A percentile compares a stretch with the other conserved stretches of the same genome.
These are phyloP conservation scores for Thomomys bottae DNA, from an alignment of 2,113 vertebrate genomes.

Conservation along the genomic window DNA sequence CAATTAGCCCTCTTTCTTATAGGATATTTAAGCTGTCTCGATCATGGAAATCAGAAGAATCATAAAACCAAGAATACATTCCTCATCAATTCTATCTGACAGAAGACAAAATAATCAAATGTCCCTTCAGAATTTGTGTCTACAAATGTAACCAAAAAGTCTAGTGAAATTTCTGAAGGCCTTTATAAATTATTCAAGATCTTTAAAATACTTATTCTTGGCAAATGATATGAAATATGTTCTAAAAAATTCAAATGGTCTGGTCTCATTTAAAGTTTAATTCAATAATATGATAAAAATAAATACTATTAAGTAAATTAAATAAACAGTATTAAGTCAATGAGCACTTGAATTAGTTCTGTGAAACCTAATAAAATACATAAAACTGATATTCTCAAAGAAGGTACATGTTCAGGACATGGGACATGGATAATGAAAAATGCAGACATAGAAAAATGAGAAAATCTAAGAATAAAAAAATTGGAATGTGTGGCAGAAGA, in stretches of 20 bases:
- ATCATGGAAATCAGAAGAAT: not conserved
- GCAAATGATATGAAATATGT: constrained; percentile 60
- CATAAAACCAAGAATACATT: not conserved
- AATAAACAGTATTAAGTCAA: constrained; percentile 72
- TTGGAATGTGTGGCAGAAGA: not conserved
- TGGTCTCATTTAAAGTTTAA: constrained; percentile 66
- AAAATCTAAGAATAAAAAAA: not conserved
- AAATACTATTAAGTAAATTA: constrained; percentile 72
- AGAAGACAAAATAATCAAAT: not conserved
- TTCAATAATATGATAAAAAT: constrained; percentile 77
- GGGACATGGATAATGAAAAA: constrained; percentile 48
- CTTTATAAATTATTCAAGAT: constrained; percentile 75
- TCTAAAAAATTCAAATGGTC: constrained; percentile 60
- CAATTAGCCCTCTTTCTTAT: not conserved
- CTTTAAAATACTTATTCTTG: constrained; percentile 63
- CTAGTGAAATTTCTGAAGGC: constrained; percentile 48
- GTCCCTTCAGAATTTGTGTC: not conserved
- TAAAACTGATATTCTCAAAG: constrained; percentile 49
- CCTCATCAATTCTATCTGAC: constrained; percentile 32
- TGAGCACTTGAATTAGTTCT: constrained; percentile 66
- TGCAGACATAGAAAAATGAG: constrained; percentile 14
- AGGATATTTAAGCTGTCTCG: not conserved
- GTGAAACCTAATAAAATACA: constrained; percentile 66
- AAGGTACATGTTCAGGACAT: constrained; percentile 40
- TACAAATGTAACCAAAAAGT: constrained; percentile 46